Conservation (phyloP, 2,888 invertebrate genomes). For the Sphinx pinastri region DNA sequence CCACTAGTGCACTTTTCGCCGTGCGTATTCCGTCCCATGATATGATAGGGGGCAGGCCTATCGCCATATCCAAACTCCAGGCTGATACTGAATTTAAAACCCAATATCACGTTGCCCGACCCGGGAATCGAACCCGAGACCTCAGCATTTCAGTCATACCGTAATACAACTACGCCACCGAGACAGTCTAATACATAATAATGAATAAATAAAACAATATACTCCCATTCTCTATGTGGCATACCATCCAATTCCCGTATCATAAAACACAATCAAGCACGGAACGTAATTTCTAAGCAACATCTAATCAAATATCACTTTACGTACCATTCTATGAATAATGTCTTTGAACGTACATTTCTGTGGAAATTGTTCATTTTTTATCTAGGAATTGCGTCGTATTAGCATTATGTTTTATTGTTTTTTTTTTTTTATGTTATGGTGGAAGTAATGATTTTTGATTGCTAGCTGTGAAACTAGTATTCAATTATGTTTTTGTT, state of each 20-base stretch:
- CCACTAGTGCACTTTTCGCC: no score
- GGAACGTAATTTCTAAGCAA: conserved; percentile 22
- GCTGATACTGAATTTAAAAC: no score
- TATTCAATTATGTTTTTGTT: no score
- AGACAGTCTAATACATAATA: no score
- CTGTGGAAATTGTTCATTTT: conserved; percentile 3
- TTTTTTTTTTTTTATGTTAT: no score
- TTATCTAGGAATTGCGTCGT: not conserved
- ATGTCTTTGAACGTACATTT: conserved; percentile 17
- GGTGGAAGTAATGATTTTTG: not conserved
- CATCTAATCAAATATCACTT: conserved; percentile 26
- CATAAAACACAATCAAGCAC: conserved; percentile 13
- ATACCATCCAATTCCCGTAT: conserved; percentile 7
- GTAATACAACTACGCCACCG: no score
- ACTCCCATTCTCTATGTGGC: not conserved
- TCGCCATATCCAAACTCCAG: no score
- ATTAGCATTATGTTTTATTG: conserved; percentile 1
- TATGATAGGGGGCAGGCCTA: no score
- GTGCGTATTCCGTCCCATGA: no score
- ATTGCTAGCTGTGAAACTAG: not conserved
- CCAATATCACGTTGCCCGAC: no score
- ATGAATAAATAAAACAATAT: not conserved
- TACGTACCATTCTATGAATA: conserved; percentile 8
- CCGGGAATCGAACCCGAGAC: no score
- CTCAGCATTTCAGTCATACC: no score